These are phyloP conservation scores for Papilio machaon DNA, from an alignment of 1,140 invertebrate genomes.

Conservation along the genomic window DNA sequence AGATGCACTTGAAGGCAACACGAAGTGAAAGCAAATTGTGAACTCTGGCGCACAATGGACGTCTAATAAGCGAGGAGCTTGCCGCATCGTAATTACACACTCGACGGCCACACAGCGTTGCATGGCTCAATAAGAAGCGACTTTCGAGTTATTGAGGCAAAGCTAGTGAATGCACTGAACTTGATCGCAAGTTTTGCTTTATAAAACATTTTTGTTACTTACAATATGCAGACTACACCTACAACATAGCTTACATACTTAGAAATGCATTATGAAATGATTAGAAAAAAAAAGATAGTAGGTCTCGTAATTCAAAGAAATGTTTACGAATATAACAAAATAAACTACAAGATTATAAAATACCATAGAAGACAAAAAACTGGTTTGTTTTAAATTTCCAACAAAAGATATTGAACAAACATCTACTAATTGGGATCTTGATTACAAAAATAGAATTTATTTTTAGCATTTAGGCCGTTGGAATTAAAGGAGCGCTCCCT, in stretches of 20 bases:
- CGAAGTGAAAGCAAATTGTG: background rate
- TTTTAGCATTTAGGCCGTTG: background rate
- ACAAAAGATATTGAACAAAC: background rate
- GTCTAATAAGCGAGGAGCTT: slow-evolving; percentile 24
- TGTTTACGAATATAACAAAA: background rate
- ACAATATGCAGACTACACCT: background rate
- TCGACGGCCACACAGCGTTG: background rate
- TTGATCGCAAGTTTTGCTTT: background rate
- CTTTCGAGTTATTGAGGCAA: slow-evolving; percentile 14
- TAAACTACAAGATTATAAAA: background rate
- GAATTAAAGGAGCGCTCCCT: background rate
- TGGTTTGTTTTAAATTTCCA: background rate
- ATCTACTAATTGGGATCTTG: slow-evolving; percentile 12
- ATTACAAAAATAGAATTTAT: slow-evolving; percentile 21
- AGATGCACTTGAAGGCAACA: background rate
- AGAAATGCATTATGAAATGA: background rate
- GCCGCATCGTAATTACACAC: slow-evolving; percentile 27
- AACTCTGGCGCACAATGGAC: slow-evolving; percentile 26
- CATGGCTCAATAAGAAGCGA: background rate
- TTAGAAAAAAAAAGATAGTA: background rate
- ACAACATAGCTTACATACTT: background rate
- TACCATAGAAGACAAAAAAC: background rate
- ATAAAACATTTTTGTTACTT: background rate
- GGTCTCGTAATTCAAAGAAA: background rate
- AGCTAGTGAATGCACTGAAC: background rate